Conservation (phyloP, 1,140 invertebrate genomes). For the Yoshiicerus persimilis region DNA sequence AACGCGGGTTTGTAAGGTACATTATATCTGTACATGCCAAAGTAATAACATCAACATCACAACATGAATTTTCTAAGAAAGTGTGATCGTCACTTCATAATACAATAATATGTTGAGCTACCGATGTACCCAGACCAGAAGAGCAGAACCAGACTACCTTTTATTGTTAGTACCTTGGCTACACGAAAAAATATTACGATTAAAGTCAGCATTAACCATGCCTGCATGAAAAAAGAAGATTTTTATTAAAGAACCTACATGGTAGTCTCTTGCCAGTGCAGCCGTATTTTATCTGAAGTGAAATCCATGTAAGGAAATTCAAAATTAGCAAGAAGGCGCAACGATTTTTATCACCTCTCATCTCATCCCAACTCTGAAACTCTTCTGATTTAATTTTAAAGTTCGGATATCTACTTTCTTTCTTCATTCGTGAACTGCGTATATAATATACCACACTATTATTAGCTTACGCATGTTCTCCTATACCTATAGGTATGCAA, state of each 20-base stretch:
- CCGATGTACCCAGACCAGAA: neutral
- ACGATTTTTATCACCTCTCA: constrained; percentile 16
- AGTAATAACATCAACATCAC: neutral
- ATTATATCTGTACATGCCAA: neutral
- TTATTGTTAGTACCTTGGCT: neutral
- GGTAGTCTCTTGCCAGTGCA: neutral
- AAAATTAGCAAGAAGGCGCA: neutral
- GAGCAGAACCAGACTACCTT: neutral
- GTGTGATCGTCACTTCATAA: neutral
- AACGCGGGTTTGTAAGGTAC: neutral
- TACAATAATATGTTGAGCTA: neutral
- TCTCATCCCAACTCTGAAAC: constrained; percentile 5
- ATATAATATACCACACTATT: neutral
- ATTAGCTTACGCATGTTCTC: neutral
- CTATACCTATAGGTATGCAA: neutral
- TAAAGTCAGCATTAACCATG: neutral
- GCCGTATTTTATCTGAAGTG: neutral
- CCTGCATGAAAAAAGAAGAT: neutral
- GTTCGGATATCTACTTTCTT: neutral
- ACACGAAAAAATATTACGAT: neutral
- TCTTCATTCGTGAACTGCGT: neutral
- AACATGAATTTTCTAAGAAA: neutral
- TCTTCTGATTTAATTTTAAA: constrained; percentile 25
- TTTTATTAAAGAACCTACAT: neutral
- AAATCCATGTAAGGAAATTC: neutral